These are phyloP conservation scores for Ichneumon xanthorius DNA, from an alignment of 2,888 invertebrate species.

Conservation along the genomic window DNA sequence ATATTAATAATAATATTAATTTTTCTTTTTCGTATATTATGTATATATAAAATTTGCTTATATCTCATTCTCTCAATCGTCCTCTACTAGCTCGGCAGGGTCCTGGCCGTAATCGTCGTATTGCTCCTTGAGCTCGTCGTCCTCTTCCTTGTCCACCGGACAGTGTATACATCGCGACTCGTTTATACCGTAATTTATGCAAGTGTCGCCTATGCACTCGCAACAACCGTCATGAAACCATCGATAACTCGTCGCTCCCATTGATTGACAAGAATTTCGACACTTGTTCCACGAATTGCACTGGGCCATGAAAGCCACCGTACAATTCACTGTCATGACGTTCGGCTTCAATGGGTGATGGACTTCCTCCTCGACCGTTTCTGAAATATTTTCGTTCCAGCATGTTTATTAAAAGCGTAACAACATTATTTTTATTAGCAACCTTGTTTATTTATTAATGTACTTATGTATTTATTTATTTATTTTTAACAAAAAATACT, in stretches of 20 bases:
- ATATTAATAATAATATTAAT: slow-evolving; percentile 11
- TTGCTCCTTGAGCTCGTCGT: slow-evolving; percentile 81
- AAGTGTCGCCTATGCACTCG: slow-evolving; percentile 95
- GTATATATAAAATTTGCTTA: slow-evolving; percentile 25
- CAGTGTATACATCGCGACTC: slow-evolving; percentile 89
- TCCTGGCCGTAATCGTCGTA: slow-evolving; percentile 86
- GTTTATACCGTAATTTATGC: slow-evolving; percentile 95
- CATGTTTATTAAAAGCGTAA: neutral
- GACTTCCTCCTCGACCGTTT: slow-evolving; percentile 89
- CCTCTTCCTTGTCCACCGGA: slow-evolving; percentile 78
- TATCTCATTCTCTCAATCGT: slow-evolving; percentile 70
- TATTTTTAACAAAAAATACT: slow-evolving; percentile 81
- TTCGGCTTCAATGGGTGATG: slow-evolving; percentile 87
- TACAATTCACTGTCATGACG: slow-evolving; percentile 93
- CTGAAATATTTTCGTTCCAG: slow-evolving; percentile 81
- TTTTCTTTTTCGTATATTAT: slow-evolving; percentile 20
- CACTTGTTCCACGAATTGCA: slow-evolving; percentile 96
- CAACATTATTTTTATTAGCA: neutral
- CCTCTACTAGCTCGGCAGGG: slow-evolving; percentile 87
- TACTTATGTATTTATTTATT: neutral
- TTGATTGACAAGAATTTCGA: slow-evolving; percentile 91
- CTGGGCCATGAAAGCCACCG: slow-evolving; percentile 95
- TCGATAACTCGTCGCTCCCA: slow-evolving; percentile 93
- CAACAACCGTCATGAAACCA: slow-evolving; percentile 99
- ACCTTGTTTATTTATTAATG: neutral